Percentiles rank a stretch among this genome's conserved stretches.
These are phyloP conservation scores for Galerucella nymphaeae DNA, from an alignment of 2,888 invertebrate genomes.

Conservation along the genomic window DNA sequence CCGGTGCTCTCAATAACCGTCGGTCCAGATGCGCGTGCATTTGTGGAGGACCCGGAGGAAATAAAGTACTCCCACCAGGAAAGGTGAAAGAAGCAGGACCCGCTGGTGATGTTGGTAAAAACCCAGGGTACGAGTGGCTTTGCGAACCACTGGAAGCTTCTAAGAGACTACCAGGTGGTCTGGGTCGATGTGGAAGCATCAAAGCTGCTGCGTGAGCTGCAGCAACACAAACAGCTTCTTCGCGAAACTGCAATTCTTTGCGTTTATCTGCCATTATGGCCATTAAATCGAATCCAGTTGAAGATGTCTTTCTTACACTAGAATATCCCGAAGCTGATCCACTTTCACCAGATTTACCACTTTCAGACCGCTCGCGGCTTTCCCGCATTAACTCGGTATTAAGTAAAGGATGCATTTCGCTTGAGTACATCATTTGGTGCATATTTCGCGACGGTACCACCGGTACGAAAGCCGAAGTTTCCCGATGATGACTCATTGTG, in stretches of 20 bases:
- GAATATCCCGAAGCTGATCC: conserved; percentile 41
- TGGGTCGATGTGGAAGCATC: conserved; percentile 71
- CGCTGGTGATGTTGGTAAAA: conserved; percentile 74
- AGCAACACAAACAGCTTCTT: conserved; percentile 72
- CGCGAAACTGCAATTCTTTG: conserved; percentile 81
- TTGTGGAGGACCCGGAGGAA: conserved; percentile 78
- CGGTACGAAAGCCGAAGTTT: conserved; percentile 88
- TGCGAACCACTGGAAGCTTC: conserved; percentile 67
- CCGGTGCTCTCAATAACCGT: conserved; percentile 81
- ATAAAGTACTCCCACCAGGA: conserved; percentile 77
- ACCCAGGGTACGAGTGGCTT: conserved; percentile 68
- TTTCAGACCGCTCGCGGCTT: conserved; percentile 58
- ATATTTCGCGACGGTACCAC: conserved; percentile 84
- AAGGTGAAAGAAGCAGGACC: conserved; percentile 77
- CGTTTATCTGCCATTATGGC: conserved; percentile 92
- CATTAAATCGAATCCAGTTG: conserved; percentile 79
- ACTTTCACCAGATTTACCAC: conserved; percentile 41
- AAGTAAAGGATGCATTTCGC: conserved; percentile 76
- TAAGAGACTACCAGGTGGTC: conserved; percentile 67
- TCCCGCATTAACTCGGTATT: conserved; percentile 70
- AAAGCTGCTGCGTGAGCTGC: conserved; percentile 64
- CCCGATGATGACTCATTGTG: conserved; percentile 69
- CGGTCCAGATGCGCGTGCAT: conserved; percentile 84
- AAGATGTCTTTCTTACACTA: conserved; percentile 39
- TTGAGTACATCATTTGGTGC: conserved; percentile 78